Base-by-base conservation (phyloP, 2,113 vertebrate genomes). In the Pithys albifrons region DNA sequence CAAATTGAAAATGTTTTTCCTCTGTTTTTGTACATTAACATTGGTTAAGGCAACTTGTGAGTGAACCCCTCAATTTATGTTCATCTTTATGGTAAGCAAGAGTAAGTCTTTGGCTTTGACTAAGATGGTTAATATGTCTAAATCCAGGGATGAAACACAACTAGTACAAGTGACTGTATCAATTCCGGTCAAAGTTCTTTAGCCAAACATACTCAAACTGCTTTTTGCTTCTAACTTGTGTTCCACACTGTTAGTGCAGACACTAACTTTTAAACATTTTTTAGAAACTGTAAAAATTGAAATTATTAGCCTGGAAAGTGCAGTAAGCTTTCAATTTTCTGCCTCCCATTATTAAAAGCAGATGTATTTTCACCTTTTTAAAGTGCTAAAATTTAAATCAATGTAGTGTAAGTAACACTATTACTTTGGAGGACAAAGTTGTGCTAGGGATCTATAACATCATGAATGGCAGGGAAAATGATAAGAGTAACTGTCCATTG, bases 231-330 rank as follows among this genome's bases (percentile, higher is more conserved):
- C 49, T 69, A 70, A 65, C 58, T 69, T 6, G 3, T 22, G 16
- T 48, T 74, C 39, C 15, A 69, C 19, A n/a, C 31, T 0, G 0
- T 35, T 74, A 58, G 10, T 8, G 2, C 16, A 9, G 37, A 66
- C 1, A 11, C 2, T 13, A 84, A 35, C 35, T 77, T 70, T 5
- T 6, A 81, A 89, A 75, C 19, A 14, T n/a, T 35, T 67, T 67
- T 28, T 54, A 84, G 64, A 72, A 86, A 76, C n/a, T 45, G 37
- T 78, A 82, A 83, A 91, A 95, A 46, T 51, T 37, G 9, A 25
- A 51, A 87, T 86, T 67, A 64, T 64, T 83, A 81, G 35, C 45
- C 58, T 49, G 49, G 54, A 76, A 91, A 80, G 43, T 39, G 39
- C 8, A 71, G 37, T 58, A 76, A 67, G 11, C 23, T 80, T 91